Evolutionary conservation across 1,140 invertebrate genomes (phyloP).

Genomic region (Galleria mellonella): DNA sequence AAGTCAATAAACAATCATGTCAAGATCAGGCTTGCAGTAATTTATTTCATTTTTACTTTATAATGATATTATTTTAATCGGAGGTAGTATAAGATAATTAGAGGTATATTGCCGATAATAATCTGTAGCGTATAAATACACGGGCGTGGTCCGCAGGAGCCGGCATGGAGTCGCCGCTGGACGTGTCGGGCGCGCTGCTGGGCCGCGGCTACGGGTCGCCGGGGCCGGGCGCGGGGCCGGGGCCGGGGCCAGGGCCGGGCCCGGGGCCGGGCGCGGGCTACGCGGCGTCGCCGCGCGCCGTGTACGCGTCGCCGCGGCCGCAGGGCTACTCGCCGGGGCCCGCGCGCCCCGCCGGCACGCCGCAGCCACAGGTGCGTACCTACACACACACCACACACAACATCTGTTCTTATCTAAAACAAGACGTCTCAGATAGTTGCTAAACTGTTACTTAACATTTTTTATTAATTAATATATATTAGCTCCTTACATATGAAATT

Average conservation of each 20-base stretch:
- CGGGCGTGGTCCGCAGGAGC: conserved; percentile 11
- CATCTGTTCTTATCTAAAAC: no score
- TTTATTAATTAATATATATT: no score
- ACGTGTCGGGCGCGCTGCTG: conserved; percentile 30
- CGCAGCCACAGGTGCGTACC: conserved; percentile 41
- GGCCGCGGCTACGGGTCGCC: conserved; percentile 32
- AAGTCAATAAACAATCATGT: no score
- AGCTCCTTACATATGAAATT: no score
- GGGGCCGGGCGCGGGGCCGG: conserved; percentile 26
- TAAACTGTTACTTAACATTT: no score
- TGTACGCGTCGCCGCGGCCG: conserved; percentile 50
- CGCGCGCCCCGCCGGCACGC: conserved; percentile 36
- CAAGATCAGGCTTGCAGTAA: no score
- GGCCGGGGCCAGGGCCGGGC: conserved; percentile 44
- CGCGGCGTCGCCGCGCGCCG: conserved; percentile 40
- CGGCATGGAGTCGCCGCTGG: conserved; percentile 38
- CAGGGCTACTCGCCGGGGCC: conserved; percentile 46
- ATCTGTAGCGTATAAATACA: no score
- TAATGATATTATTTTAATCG: no score
- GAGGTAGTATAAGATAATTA: no score
- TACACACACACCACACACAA: not conserved
- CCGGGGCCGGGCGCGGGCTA: conserved; percentile 26
- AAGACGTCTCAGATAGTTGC: no score
- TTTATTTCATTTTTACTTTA: no score
- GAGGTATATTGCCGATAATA: no score